Percentiles rank a stretch among this genome's conserved stretches.
Conservation (phyloP, 2,888 invertebrate genomes). For the Beris morrisii region DNA sequence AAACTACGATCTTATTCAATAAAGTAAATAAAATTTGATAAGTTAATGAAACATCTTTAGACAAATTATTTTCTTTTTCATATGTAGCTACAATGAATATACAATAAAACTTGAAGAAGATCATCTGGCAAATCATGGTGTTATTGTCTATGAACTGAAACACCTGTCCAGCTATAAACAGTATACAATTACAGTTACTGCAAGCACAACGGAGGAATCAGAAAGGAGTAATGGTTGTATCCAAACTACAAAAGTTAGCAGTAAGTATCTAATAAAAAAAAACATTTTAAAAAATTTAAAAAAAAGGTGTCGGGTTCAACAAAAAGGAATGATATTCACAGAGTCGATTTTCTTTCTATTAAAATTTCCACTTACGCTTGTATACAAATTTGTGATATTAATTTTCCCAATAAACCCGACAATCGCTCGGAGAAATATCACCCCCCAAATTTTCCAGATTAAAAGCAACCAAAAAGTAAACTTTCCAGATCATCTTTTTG, state of each 20-base stretch:
- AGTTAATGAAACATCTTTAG: not conserved
- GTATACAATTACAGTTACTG: slow-evolving; percentile 70
- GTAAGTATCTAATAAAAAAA: slow-evolving; percentile 48
- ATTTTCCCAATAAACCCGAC: no score
- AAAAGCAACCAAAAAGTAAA: no score
- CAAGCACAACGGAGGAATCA: slow-evolving; percentile 73
- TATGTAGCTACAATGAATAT: slow-evolving; percentile 36
- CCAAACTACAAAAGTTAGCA: slow-evolving; percentile 65
- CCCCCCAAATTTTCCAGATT: no score
- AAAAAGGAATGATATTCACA: no score
- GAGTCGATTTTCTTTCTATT: no score
- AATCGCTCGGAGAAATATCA: no score
- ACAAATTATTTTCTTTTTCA: not conserved
- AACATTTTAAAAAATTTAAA: no score
- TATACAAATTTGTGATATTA: no score
- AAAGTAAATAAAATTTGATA: slow-evolving; percentile 52
- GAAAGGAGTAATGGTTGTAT: slow-evolving; percentile 58
- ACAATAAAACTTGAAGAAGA: slow-evolving; percentile 21
- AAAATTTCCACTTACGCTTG: no score
- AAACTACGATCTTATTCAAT: slow-evolving; percentile 69
- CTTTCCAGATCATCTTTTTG: no score
- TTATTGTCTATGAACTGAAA: slow-evolving; percentile 45
- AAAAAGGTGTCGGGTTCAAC: no score
- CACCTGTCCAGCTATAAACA: slow-evolving; percentile 64
- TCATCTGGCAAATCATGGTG: slow-evolving; percentile 35